Percentiles rank a stretch among this genome's conserved stretches.
These are phyloP conservation scores for Thecophora atra DNA, from an alignment of 2,888 invertebrate genomes.

Conservation along the genomic window DNA sequence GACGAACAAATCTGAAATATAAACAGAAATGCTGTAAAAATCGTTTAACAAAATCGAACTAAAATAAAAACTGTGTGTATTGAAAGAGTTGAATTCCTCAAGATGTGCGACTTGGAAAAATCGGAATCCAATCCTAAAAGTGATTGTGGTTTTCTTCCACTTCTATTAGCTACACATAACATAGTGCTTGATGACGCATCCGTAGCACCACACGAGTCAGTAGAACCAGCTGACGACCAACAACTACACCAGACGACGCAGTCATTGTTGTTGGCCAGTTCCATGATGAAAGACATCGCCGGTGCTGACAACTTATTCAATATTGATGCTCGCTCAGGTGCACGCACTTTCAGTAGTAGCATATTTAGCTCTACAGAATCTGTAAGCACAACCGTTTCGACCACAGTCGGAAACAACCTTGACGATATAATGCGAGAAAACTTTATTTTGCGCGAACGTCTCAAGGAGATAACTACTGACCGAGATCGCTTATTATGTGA, in stretches of 20 bases:
- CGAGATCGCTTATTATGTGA: constrained; percentile 64
- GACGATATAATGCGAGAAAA: constrained; percentile 63
- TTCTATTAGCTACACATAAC: neutral
- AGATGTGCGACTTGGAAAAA: constrained; percentile 27
- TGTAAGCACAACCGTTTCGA: constrained; percentile 36
- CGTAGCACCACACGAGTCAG: constrained; percentile 39
- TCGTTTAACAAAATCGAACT: no score
- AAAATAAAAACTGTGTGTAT: no score
- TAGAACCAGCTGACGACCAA: constrained; percentile 45
- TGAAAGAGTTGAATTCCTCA: neutral
- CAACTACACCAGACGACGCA: constrained; percentile 62
- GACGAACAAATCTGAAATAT: no score
- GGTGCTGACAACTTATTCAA: constrained; percentile 33
- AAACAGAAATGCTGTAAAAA: no score
- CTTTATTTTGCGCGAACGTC: constrained; percentile 57
- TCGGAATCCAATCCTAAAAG: constrained; percentile 1
- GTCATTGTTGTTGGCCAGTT: constrained; percentile 61
- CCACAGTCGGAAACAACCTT: constrained; percentile 50
- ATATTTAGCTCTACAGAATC: constrained; percentile 42
- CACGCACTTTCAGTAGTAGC: constrained; percentile 10
- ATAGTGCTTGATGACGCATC: constrained; percentile 40
- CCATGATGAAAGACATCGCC: constrained; percentile 54
- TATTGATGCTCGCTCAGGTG: no score
- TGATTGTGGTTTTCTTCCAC: constrained; percentile 9
- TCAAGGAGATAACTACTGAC: constrained; percentile 61